Base-by-base conservation (phyloP, 2,888 invertebrate genomes). In the Tyria jacobaeae region DNA sequence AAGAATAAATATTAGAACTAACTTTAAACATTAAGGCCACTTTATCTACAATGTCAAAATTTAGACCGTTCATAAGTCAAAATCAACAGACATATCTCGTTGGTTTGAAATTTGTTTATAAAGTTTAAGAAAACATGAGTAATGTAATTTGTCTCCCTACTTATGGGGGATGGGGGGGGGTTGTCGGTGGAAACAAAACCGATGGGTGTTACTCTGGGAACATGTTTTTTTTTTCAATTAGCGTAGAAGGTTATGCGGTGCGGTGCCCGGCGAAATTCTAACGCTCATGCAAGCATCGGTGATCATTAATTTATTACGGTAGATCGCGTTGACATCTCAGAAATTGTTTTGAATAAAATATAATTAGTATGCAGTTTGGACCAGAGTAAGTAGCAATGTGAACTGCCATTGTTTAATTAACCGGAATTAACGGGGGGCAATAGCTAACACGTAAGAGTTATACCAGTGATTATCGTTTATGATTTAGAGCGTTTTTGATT, bases 181-280 rank as follows among this genome's bases (percentile, higher is more conserved):
- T 12, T 53, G 25, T 39, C n/a, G 6, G 15, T 14, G 21, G 24
- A 37, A 41, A 5, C 49, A 39, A 17, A 39, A 57, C 21, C n/a
- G 39, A 50, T 50, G 7, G 17, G 39, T 57, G 25, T n/a, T 25
- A 37, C 35, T 21, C 10, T 27, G 39, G 21, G 50, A 39, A 7
- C 31, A 10, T 5, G 17, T 21, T 24, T 37, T 21, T 24, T 37
- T 15, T 44, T n/a, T 51, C 57, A 51, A 51, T 57, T n/a, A 57
- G 17, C 39, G 12, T n/a, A 24, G 50, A n/a, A 24, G 14, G 7
- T 17, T 5, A 25, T 27, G 35, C 24, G 47, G 15, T 15, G 31
- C 34, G 25, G 37, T 35, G 24, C 17, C 24, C n/a, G 5, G 25
- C 17, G 56, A 55, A 53, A 48, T 25, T 14, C 2, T 3, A 24